Evolutionary conservation across 2,888 invertebrate species (phyloP).

Genomic region (Stenoptilia bipunctidactyla): DNA sequence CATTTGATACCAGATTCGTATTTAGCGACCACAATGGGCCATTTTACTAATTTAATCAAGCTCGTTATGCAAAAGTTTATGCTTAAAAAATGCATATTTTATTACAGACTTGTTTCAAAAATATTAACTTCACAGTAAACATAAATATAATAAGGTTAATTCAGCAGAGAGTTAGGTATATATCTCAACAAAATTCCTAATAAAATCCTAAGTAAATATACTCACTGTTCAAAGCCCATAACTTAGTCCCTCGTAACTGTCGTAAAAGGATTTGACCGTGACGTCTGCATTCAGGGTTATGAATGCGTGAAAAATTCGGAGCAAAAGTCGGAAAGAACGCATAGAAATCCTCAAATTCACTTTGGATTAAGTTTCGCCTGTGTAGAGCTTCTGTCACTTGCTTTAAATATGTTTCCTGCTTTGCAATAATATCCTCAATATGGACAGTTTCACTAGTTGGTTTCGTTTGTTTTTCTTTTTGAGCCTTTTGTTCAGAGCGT

Average conservation of each 20-base stretch:
- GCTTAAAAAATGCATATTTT: no score
- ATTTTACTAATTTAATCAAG: no score
- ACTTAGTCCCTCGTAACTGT: slow-evolving; percentile 75
- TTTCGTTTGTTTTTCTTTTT: slow-evolving; percentile 19
- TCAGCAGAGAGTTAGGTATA: no score
- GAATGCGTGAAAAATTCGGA: slow-evolving; percentile 75
- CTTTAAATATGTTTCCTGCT: slow-evolving; percentile 34
- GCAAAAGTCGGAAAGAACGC: slow-evolving; percentile 77
- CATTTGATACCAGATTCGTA: no score
- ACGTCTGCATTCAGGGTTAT: slow-evolving; percentile 75
- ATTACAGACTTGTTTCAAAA: no score
- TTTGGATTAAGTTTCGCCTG: slow-evolving; percentile 54
- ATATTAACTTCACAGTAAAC: no score
- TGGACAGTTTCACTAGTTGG: slow-evolving; percentile 20
- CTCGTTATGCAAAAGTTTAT: no score
- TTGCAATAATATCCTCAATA: slow-evolving; percentile 14
- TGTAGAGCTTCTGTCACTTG: slow-evolving; percentile 47
- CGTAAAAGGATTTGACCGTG: slow-evolving; percentile 77
- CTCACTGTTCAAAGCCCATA: slow-evolving; percentile 82
- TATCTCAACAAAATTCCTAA: no score
- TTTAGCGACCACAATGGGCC: no score
- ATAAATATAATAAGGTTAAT: no score
- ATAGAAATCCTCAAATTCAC: slow-evolving; percentile 74
- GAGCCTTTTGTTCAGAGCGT: slow-evolving; percentile 8
- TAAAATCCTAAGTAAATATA: no score